A percentile compares a stretch with the other conserved stretches of the same genome.
phyloP scores from a whole-genome alignment of 2,113 vertebrate species.

The Eonycteris spelaea region DNA sequence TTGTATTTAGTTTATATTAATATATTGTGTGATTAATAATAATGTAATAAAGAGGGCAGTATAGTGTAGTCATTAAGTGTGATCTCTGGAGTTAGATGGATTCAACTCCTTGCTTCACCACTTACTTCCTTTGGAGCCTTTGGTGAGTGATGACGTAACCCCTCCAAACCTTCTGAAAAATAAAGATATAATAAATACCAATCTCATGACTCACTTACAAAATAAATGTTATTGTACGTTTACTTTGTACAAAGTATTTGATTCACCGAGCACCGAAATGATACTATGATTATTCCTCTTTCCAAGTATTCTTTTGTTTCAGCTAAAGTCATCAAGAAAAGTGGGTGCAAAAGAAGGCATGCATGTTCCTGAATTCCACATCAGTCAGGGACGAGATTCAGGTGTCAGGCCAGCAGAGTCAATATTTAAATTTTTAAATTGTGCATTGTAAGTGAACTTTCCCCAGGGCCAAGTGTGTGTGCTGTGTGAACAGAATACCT shows the following conservation, averaged over 20 bases:
- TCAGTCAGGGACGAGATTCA: background rate
- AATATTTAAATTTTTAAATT: background rate
- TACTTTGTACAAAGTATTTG: background rate
- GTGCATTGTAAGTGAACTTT: background rate
- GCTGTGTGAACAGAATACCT: background rate
- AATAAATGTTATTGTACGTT: background rate
- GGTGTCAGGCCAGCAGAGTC: background rate
- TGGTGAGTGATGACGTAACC: background rate
- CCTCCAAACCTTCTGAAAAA: background rate
- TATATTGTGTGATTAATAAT: background rate
- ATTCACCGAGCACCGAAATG: background rate
- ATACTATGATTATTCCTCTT: background rate
- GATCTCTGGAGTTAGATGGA: background rate
- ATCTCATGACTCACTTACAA: background rate
- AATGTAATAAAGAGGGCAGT: background rate
- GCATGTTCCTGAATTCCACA: background rate
- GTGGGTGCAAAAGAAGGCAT: background rate
- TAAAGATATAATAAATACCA: background rate
- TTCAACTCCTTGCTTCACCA: background rate
- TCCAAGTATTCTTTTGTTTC: background rate
- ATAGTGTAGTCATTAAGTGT: background rate
- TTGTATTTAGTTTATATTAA: background rate
- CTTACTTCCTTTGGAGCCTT: background rate
- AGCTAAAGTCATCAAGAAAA: background rate
- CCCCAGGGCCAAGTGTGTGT: background rate